Conservation (phyloP, 2,797 vertebrate genomes). For the Spea hammondii region DNA sequence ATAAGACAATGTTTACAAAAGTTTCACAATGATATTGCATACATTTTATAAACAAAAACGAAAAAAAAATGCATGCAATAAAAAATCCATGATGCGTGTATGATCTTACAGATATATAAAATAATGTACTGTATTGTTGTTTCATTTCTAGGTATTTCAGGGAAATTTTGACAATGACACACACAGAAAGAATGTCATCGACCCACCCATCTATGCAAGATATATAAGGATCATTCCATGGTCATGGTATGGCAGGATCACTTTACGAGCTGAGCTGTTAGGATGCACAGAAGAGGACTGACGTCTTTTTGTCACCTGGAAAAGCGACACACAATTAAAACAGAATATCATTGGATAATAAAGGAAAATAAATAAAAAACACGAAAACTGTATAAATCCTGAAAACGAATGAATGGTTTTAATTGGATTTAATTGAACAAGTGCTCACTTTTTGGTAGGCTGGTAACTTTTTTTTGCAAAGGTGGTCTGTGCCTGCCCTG, state of each 20-base stretch:
- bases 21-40: no score
- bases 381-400: constrained; percentile 82
- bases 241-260: constrained; percentile 98
- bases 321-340: constrained; percentile 52
- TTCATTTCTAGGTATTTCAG: constrained; percentile 86
- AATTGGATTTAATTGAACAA: constrained; percentile 68
- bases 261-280: constrained; percentile 89
- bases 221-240: constrained; percentile 92
- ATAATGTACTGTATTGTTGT: constrained; percentile 14
- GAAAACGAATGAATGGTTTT: constrained; percentile 80
- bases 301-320: constrained; percentile 52
- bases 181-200: constrained; percentile 96
- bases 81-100: no score
- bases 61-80: no score
- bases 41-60: no score
- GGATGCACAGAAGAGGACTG: constrained; percentile 91
- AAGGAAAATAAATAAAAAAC: constrained; percentile 14
- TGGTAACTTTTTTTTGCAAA: constrained; percentile 68
- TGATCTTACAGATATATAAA: no score
- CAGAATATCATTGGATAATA: constrained; percentile 53
- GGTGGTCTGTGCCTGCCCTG: constrained; percentile 75
- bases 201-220: constrained; percentile 86
- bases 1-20: no score
- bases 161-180: constrained; percentile 99
- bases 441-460: constrained; percentile 81